phyloP scores from a whole-genome alignment of 1,140 invertebrate species.

The Bacillus rossius region DNA sequence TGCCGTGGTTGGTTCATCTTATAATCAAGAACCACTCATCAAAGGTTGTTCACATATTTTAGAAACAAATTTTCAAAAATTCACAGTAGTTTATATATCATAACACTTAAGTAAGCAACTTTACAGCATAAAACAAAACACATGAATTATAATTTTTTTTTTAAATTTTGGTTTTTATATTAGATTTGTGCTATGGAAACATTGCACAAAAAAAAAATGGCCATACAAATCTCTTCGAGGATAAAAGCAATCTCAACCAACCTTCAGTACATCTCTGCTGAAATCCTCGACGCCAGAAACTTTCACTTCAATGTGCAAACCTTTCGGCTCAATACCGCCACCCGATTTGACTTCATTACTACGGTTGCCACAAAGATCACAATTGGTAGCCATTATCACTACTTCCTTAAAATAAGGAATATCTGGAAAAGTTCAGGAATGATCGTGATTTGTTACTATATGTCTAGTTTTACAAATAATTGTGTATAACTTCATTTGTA shows the following conservation, averaged over 20 bases:
- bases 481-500: neutral
- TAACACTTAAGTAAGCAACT: too few relatives aligned
- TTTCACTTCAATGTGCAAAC: slow-evolving; percentile 70
- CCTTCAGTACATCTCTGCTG: slow-evolving; percentile 88
- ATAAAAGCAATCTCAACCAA: slow-evolving; percentile 40
- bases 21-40: too few relatives aligned
- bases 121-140: too few relatives aligned
- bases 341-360: slow-evolving; percentile 97
- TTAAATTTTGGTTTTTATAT: too few relatives aligned
- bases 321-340: slow-evolving; percentile 80
- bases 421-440: slow-evolving; percentile 44
- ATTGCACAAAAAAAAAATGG: too few relatives aligned
- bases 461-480: neutral
- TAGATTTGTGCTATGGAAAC: too few relatives aligned
- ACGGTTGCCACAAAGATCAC: slow-evolving; percentile 83
- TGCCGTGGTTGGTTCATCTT: too few relatives aligned
- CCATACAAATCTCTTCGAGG: too few relatives aligned
- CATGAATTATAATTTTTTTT: too few relatives aligned
- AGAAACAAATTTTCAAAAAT: too few relatives aligned
- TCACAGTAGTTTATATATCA: too few relatives aligned
- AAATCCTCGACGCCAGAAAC: slow-evolving; percentile 75
- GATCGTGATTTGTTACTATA: neutral
- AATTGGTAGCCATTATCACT: slow-evolving; percentile 94
- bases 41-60: too few relatives aligned
- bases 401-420: slow-evolving; percentile 98